phyloP scores from a whole-genome alignment of 2,797 vertebrate species.

The Stomatorhinus walkeri region DNA sequence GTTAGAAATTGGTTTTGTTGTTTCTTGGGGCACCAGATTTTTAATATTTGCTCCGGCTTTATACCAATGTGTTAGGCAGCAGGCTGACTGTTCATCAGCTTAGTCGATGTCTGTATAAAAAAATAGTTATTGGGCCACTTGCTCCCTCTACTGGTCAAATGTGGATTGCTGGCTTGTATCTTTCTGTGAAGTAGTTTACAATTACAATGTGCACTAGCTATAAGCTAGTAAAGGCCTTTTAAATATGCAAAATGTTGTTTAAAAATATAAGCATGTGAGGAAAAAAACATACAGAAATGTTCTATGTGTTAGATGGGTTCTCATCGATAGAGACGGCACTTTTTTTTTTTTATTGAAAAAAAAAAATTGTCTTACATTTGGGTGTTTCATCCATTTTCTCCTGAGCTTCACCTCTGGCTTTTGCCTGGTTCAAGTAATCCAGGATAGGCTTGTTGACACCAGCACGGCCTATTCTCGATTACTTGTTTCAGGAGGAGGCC shows the following conservation, averaged over 20 bases:
- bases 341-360: not conserved
- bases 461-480: slow-evolving; percentile 90
- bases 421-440: slow-evolving; percentile 98
- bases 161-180: not conserved
- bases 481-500: slow-evolving; percentile 90
- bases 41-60: not conserved
- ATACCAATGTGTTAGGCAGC: not conserved
- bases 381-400: not conserved
- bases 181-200: not conserved
- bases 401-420: slow-evolving; percentile 47
- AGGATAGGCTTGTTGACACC: slow-evolving; percentile 93
- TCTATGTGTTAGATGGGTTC: not conserved
- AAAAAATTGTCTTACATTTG: not conserved
- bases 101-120: slow-evolving; percentile 7
- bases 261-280: not conserved
- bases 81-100: not conserved
- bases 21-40: not conserved
- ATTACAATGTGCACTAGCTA: not conserved
- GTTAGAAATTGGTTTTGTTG: not conserved
- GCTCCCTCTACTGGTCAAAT: slow-evolving; percentile 20
- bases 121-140: slow-evolving; percentile 18
- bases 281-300: not conserved
- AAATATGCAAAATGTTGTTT: not conserved
- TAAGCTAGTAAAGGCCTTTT: not conserved
- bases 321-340: not conserved